Evolutionary conservation across 1,140 invertebrate species (phyloP).

Genomic region (Formica exsecta): DNA sequence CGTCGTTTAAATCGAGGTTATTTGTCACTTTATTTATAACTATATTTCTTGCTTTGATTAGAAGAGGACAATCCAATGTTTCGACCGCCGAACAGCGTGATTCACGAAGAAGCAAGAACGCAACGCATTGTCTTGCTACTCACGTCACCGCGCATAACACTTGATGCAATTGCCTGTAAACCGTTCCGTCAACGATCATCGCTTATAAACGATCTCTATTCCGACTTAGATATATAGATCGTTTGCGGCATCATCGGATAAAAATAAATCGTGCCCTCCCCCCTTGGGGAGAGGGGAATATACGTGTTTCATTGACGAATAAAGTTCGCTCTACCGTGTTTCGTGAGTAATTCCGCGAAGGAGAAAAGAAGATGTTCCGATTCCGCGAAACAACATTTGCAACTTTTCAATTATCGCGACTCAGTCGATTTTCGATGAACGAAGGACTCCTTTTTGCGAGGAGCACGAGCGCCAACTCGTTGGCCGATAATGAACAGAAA

Average conservation of each 20-base stretch:
- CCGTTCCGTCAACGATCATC: slow-evolving; percentile 11
- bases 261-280: slow-evolving; percentile 27
- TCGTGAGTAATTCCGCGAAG: slow-evolving; percentile 15
- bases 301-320: slow-evolving; percentile 17
- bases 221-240: not conserved
- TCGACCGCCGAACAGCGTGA: slow-evolving; percentile 28
- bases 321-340: not conserved
- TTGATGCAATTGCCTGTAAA: slow-evolving; percentile 39
- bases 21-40: no score
- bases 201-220: slow-evolving; percentile 25
- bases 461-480: not conserved
- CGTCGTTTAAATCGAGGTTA: not conserved
- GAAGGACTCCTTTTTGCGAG: not conserved
- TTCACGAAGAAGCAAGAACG: slow-evolving; percentile 43
- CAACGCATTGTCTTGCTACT: slow-evolving; percentile 23
- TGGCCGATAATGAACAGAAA: slow-evolving; percentile 33
- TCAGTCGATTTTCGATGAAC: not conserved
- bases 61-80: not conserved
- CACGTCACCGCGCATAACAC: slow-evolving; percentile 45
- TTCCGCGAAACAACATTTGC: slow-evolving; percentile 11
- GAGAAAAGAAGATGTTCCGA: not conserved
- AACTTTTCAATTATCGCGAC: slow-evolving; percentile 27
- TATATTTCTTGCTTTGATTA: not conserved
- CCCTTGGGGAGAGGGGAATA: not conserved
- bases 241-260: slow-evolving; percentile 23